Evolutionary conservation across 2,113 vertebrate species (phyloP), one percentile per base, ranked within the genome.

Genomic region (Elachura formosa): DNA sequence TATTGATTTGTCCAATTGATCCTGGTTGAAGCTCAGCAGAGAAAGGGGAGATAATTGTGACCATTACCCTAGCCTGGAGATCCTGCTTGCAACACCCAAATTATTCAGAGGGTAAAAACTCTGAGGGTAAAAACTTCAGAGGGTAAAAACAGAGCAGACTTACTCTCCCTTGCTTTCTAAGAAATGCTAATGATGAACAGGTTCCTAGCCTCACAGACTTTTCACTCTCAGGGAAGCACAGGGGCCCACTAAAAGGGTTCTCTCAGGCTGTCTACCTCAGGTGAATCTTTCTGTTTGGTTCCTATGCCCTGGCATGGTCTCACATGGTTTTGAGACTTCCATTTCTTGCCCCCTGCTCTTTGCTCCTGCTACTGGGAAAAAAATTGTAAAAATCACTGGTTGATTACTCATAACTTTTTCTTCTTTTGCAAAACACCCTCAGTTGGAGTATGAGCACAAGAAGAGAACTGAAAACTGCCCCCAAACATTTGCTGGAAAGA

Each of bases 111-210:
- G 15, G 17, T 23, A 55, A 89, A 77, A 31, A 41, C 3, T n/a
- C n/a, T n/a, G 17, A 33, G 33, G 15, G 17, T 23, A 55, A 89
- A 77, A 31, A 41, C 3, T 83, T 61, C 41, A 66, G 17, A 33
- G 33, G 15, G 17, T 23, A 55, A 89, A 77, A 31, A 4, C 28
- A 94, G 77, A 66, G 33, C 12, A 48, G 22, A 23, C 38, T 29
- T 28, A 15, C 5, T 64, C 21, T 73, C 21, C 19, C 12, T 64
- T 52, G 36, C 25, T 66, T 62, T 62, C 61, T 51, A 49, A 73
- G 67, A 58, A 36, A 48, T 4, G 8, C 3, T 58, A 49, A 36
- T 1, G 3, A 62, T 29, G 10, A 16, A 12, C 4, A 1, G 4
- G 15, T 40, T 55, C 9, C 24, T 62, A 40, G 29, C 5, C 48